Percentiles rank a stretch among this genome's conserved stretches.
These are phyloP conservation scores for Pandemis heparana DNA, from an alignment of 2,888 invertebrate species.

Conservation along the genomic window DNA sequence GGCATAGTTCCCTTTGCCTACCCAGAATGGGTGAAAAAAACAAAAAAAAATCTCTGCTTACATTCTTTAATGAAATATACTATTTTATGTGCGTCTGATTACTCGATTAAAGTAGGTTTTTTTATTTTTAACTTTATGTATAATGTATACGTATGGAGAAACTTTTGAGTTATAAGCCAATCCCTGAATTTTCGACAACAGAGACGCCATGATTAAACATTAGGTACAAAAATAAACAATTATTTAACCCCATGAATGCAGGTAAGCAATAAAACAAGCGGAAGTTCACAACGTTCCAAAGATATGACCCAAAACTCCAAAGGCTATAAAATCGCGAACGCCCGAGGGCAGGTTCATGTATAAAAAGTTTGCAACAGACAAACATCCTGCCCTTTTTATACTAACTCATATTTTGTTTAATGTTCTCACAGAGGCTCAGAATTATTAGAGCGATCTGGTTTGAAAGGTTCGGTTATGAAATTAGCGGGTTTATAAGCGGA, in stretches of 20 bases:
- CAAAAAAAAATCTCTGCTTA: too few species aligned
- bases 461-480: constrained; percentile 46
- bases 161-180: too few species aligned
- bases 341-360: constrained; percentile 57
- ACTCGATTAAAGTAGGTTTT: too few species aligned
- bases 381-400: constrained; percentile 70
- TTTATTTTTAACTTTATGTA: too few species aligned
- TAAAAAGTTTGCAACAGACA: constrained; percentile 58
- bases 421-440: constrained; percentile 73
- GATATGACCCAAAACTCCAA: constrained; percentile 29
- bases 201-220: too few species aligned
- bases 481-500: constrained; percentile 50
- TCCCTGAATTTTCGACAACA: too few species aligned
- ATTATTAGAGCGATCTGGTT: constrained; percentile 49
- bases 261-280: constrained; percentile 16
- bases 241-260: background rate
- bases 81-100: too few species aligned
- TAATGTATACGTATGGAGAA: too few species aligned
- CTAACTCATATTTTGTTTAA: constrained; percentile 79
- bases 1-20: too few species aligned
- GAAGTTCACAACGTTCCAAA: constrained; percentile 15
- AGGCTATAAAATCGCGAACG: constrained; percentile 53
- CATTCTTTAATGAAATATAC: too few species aligned
- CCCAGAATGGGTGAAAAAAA: too few species aligned
- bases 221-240: background rate